A percentile compares a stretch with the other conserved stretches of the same genome.
These are phyloP conservation scores for Phataginus tricuspis DNA, from an alignment of 2,797 vertebrate genomes.

Conservation along the genomic window DNA sequence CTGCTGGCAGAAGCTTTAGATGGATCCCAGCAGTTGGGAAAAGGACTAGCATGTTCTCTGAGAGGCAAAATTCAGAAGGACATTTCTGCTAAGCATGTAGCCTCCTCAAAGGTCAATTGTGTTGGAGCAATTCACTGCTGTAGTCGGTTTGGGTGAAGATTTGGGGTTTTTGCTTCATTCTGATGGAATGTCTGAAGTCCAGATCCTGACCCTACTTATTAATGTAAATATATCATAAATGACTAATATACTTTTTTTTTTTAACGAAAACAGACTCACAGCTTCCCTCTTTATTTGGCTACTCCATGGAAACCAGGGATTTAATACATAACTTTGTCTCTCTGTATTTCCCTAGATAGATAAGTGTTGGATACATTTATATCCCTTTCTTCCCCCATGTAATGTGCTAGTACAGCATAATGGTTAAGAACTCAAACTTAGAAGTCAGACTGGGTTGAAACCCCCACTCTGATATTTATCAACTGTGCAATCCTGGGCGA, in stretches of 20 bases:
- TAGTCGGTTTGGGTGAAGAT: neutral
- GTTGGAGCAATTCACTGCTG: neutral
- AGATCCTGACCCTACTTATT: neutral
- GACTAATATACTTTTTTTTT: neutral
- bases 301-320: neutral
- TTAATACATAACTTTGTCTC: neutral
- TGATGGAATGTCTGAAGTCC: neutral
- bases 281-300: conserved; percentile 4
- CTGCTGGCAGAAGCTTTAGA: neutral
- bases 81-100: neutral
- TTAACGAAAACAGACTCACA: neutral
- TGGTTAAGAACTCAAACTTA: neutral
- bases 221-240: neutral
- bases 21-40: neutral
- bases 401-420: neutral
- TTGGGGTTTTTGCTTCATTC: neutral
- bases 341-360: neutral
- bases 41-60: neutral
- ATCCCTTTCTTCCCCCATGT: neutral
- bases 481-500: neutral
- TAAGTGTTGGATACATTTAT: no score
- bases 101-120: neutral
- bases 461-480: neutral
- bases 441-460: neutral
- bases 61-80: neutral